Base-by-base conservation (phyloP, 1,140 invertebrate genomes). In the Scaptomyza graminum region DNA sequence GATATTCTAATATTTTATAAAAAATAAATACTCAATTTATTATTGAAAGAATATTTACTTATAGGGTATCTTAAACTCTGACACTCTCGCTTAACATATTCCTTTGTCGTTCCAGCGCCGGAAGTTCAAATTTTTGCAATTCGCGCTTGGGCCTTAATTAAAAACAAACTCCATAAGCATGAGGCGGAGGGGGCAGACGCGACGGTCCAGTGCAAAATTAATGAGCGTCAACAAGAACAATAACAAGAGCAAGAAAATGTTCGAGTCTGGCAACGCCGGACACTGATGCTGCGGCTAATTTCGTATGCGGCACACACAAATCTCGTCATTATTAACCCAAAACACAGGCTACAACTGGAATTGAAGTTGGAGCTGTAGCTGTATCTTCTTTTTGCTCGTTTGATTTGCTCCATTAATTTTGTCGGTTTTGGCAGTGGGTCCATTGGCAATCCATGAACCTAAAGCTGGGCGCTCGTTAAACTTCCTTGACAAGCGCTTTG, bases 361-460 rank as follows among this genome's bases (percentile, higher is more conserved):
- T 46, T 31, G 54, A 43, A 74, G 57, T 54, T 37, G 44, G 44
- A 31, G 31, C 65, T 54, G 25, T 7, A 49, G 31, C 47, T 31
- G 25, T 37, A 37, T 63, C 82, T 74, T 76, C 57, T 59, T 70
- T 77, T 69, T 67, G 70, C 66, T 72, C 66, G 74, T 87, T 76
- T 85, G 81, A 85, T 85, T 87, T 81, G 81, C 66, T 66, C 70
- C 81, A 85, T 85, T 85, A 85, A 85, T 87, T 85, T 87, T 64
- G 74, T 87, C 77, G 70, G 57, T 56, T 80, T 61, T 76, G 50
- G 28, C 61, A 47, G 44, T 12, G 28, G 50, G 54, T 52, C 44
- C 43, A 31, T 31, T 25, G 56, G 56, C 55, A 16, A 56, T 18
- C 5, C 28, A 31, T 34, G 28, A 7, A 28, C 41, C 34, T 22